Base-by-base conservation (phyloP, 64 coral and sea anemone species). In the Anthopleura sola region DNA sequence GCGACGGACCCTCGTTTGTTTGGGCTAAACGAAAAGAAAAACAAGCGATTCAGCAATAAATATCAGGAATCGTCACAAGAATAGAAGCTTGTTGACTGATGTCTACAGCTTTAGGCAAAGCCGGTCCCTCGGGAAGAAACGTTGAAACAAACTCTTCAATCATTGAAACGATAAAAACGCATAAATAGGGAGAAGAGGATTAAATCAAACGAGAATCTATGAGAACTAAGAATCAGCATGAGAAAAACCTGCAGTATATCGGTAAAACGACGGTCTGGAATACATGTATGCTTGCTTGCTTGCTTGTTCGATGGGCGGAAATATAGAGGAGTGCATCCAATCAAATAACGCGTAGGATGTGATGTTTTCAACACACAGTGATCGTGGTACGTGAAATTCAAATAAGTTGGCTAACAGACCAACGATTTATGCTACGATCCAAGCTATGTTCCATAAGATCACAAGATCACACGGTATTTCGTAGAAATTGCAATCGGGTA, bases 371-470 rank as follows among this genome's bases (percentile, higher is more conserved):
- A 71, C 13, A 71, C 66, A 34, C n/a, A 16, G 28, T 71, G 31
- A 71, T 36, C 29, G 66, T 32, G n/a, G 66, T 71, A 71, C 66
- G 66, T 71, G 66, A 66, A 66, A 71, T 36, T 71, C 66, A 71
- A 71, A 71, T 34, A 2, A 33, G 5, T 71, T 31, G 29, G 23
- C 26, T 34, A 71, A 71, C 31, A 71, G 24, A 71, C 66, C 66
- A 71, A 16, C 66, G 1, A 34, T 71, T 32, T 15, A 7, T 14
- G 26, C 1, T 69, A 69, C 3, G 10, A 36, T 71, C 28, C 14
- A 31, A 28, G 34, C 13, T 34, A 15, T 71, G 0, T 16, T 71
- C 1, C 26, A 71, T 32, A 71, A 71, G 26, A 71, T 71, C 66
- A 33, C 29, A 71, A 71, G n/a, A 71, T 34, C 14, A 34, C 15